Evolutionary conservation across 2,113 vertebrate species (phyloP).

Genomic region (Polypterus senegalus): DNA sequence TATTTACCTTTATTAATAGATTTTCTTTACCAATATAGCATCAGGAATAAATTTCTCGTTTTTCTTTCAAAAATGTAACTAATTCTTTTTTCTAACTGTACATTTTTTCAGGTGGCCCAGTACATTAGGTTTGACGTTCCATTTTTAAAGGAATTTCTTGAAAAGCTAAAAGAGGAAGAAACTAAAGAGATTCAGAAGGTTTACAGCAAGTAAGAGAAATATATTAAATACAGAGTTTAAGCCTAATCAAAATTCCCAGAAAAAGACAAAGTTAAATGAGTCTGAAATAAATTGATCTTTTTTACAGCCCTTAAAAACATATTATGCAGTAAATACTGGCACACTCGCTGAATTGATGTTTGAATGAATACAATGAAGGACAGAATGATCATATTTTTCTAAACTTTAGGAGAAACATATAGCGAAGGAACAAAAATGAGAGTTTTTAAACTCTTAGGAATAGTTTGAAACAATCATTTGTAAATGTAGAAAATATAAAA

Average conservation of each 20-base stretch:
- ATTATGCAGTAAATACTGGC: not conserved
- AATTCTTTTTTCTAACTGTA: not conserved
- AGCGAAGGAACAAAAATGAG: too few relatives aligned
- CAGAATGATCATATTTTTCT: too few relatives aligned
- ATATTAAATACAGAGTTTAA: not conserved
- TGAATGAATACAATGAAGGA: too few relatives aligned
- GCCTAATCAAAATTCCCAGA: not conserved
- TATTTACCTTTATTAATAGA: too few relatives aligned
- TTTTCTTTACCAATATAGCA: too few relatives aligned
- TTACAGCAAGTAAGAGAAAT: conserved; percentile 48
- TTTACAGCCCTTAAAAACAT: not conserved
- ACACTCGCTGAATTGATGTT: not conserved
- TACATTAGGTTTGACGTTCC: conserved; percentile 76
- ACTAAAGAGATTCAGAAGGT: conserved; percentile 57
- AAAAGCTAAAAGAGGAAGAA: conserved; percentile 67
- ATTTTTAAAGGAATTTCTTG: conserved; percentile 66
- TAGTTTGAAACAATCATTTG: too few relatives aligned
- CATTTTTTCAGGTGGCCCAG: conserved; percentile 64
- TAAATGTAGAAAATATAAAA: too few relatives aligned
- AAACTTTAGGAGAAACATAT: too few relatives aligned
- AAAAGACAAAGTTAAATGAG: not conserved
- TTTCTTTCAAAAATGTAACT: not conserved
- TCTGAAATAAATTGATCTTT: not conserved
- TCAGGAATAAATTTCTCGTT: not conserved
- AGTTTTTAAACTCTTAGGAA: too few relatives aligned